These are phyloP conservation scores for Volucella zonaria DNA, from an alignment of 2,888 invertebrate genomes.

Conservation along the genomic window DNA sequence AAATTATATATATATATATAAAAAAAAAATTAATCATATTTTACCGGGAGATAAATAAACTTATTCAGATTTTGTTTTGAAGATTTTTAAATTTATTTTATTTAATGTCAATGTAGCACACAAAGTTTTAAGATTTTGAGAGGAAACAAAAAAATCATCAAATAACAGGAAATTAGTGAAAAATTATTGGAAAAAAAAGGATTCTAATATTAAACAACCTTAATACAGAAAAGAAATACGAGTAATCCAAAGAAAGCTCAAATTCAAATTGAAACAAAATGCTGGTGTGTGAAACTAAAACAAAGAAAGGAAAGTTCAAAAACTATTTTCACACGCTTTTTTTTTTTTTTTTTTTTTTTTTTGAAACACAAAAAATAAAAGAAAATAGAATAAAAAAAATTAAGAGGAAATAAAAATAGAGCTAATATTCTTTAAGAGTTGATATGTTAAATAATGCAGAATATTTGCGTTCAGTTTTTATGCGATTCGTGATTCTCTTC, in stretches of 20 bases:
- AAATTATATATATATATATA: conserved; percentile 33
- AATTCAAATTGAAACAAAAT: conserved; percentile 20
- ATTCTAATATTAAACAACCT: conserved; percentile 19
- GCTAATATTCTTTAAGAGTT: conserved; percentile 39
- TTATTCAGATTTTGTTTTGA: conserved; percentile 6
- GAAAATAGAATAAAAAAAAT: conserved; percentile 10
- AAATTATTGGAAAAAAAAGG: conserved; percentile 38
- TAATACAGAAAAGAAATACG: conserved; percentile 34
- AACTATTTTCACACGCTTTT: conserved; percentile 22
- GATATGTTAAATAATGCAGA: conserved; percentile 62
- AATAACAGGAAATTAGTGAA: conserved; percentile 12
- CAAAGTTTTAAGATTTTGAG: conserved; percentile 1
- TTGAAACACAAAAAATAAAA: conserved; percentile 23
- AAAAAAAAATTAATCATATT: conserved; percentile 34
- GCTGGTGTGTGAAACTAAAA: conserved; percentile 12
- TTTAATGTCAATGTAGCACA: conserved; percentile 33
- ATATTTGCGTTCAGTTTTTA: conserved; percentile 63
- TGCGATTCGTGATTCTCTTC: conserved; percentile 75
- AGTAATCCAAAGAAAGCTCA: conserved; percentile 5
- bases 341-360: too few relatives aligned
- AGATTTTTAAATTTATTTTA: conserved; percentile 9
- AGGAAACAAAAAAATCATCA: not conserved
- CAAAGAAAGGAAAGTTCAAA: conserved; percentile 29
- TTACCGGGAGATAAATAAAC: conserved; percentile 37
- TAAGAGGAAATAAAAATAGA: conserved; percentile 10